Percentiles rank a stretch among this genome's conserved stretches.
Conservation (phyloP, 30 jellyfish, hydroid and myxozoan genomes). For the Hydractinia echinata region DNA sequence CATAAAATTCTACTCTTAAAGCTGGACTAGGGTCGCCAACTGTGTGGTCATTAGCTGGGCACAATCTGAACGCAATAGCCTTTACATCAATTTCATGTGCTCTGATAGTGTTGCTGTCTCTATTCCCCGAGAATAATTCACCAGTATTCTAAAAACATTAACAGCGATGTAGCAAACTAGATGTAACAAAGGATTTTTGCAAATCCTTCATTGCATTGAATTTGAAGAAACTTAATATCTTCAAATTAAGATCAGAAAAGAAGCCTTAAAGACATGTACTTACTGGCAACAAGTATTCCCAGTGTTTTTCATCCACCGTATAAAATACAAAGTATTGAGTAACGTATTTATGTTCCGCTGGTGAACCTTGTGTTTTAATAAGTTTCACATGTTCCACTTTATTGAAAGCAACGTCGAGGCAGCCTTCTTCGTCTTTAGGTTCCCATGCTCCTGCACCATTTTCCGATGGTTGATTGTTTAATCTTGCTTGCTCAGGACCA, state of each 20-base stretch:
- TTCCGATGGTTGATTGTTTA: conserved; percentile 31
- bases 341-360: background rate
- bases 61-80: conserved; percentile 16
- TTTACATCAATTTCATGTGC: conserved; percentile 3
- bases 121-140: conserved; percentile 16
- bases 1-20: conserved; percentile 36
- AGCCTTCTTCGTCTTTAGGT: conserved; percentile 31
- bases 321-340: conserved; percentile 7
- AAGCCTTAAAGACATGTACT: background rate
- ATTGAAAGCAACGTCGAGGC: conserved; percentile 25
- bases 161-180: too few species aligned
- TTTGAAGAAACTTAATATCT: background rate
- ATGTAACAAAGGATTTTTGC: too few species aligned
- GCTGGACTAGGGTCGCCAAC: conserved; percentile 36
- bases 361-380: conserved; percentile 40
- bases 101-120: conserved; percentile 17
- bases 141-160: too few species aligned
- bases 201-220: too few species aligned
- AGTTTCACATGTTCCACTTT: conserved; percentile 27
- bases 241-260: background rate
- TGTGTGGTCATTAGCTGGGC: conserved; percentile 26
- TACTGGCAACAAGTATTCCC: background rate
- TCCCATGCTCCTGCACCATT: conserved; percentile 48
- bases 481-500: conserved; percentile 34
- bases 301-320: background rate